phyloP scores from a whole-genome alignment of 2,797 vertebrate genomes.

The Paramormyrops hopkinsi region DNA sequence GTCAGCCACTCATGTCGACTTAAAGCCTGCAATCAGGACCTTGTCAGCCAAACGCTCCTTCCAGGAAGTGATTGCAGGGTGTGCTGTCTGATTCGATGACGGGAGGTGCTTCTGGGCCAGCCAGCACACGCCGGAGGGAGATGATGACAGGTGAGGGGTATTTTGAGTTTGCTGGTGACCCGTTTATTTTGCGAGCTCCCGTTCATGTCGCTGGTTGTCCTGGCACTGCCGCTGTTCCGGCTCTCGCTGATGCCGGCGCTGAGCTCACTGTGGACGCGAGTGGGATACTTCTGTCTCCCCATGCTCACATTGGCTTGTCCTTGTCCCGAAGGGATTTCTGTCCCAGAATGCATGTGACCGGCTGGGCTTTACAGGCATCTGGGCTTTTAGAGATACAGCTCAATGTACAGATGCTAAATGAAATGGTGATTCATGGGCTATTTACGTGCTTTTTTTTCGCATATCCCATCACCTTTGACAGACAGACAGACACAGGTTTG shows the following conservation, averaged over 20 bases:
- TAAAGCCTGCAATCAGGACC: not conserved
- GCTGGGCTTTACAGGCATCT: not conserved
- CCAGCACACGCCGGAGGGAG: not conserved
- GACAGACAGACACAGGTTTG: not conserved
- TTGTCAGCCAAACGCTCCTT: not conserved
- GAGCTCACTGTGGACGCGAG: not conserved
- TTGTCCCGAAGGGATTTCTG: not conserved
- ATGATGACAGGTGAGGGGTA: not conserved
- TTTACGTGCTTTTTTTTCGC: not conserved
- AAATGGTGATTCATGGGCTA: not conserved
- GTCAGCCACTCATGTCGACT: not conserved
- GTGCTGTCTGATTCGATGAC: not conserved
- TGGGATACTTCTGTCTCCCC: not conserved
- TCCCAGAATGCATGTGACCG: not conserved
- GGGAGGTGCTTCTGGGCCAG: not conserved
- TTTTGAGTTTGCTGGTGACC: not conserved
- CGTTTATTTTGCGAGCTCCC: not conserved
- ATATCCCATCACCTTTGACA: not conserved
- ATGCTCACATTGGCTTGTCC: not conserved
- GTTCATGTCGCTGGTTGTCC: not conserved
- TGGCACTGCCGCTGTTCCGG: not conserved
- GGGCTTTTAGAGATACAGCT: not conserved
- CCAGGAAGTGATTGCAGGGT: not conserved
- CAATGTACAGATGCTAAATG: not conserved
- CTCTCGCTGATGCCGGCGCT: not conserved